These are phyloP conservation scores for Heterodera schachtii DNA, from an alignment of 1,140 invertebrate species.

Conservation along the genomic window DNA sequence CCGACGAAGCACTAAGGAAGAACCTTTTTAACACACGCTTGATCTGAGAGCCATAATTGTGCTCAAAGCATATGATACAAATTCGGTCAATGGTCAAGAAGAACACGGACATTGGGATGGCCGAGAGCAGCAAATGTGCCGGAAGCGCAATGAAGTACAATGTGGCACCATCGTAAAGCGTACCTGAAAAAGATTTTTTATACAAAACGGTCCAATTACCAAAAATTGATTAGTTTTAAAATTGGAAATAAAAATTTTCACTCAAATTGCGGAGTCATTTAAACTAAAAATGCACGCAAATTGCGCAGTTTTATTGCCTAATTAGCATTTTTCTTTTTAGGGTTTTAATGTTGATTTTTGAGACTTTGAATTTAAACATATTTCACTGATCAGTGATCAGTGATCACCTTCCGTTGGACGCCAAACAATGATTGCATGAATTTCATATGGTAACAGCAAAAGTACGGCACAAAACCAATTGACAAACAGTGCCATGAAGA, in stretches of 20 bases:
- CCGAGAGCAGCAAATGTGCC: slow-evolving; percentile 12
- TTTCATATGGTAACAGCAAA: slow-evolving; percentile 24
- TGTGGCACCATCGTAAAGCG: neutral
- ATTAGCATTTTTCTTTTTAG: too few species aligned
- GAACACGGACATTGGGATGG: slow-evolving; percentile 20
- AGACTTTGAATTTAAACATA: too few species aligned
- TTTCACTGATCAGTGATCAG: too few species aligned
- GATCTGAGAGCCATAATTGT: neutral
- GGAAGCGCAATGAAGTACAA: slow-evolving; percentile 8
- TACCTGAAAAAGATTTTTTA: neutral
- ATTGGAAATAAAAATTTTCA: too few species aligned
- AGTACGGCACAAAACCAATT: slow-evolving; percentile 19
- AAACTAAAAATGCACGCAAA: too few species aligned
- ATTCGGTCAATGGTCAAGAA: slow-evolving; percentile 25
- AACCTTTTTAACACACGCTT: neutral
- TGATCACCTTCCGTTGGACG: neutral
- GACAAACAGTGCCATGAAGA: slow-evolving; percentile 15
- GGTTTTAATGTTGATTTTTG: too few species aligned
- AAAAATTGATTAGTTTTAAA: neutral
- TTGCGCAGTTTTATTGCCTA: too few species aligned
- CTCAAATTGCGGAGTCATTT: too few species aligned
- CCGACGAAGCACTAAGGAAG: neutral
- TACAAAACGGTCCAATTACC: neutral
- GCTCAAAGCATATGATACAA: slow-evolving; percentile 16
- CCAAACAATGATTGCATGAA: slow-evolving; percentile 20